Percentiles rank a stretch among this genome's conserved stretches.
Evolutionary conservation across 64 coral and sea anemone species (phyloP).

Genomic region (Anthopleura sola): DNA sequence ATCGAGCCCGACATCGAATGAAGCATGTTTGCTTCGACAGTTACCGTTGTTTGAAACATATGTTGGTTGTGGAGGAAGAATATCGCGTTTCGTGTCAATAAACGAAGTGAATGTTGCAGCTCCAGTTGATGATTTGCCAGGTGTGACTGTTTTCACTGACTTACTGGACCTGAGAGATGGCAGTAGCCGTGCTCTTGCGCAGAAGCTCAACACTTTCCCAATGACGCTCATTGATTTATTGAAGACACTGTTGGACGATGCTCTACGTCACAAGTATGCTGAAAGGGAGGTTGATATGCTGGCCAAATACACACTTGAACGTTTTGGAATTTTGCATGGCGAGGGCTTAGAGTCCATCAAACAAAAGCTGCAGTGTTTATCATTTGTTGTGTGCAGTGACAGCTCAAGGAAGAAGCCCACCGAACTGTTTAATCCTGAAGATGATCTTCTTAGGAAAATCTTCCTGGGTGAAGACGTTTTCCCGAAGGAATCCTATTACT

Average conservation of each 20-base stretch:
- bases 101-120: neutral
- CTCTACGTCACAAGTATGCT: neutral
- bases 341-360: neutral
- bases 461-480: slow-evolving; percentile 26
- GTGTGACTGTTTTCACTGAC: neutral
- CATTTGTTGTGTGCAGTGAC: slow-evolving; percentile 12
- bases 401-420: neutral
- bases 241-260: neutral
- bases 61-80: neutral
- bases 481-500: slow-evolving; percentile 5
- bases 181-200: neutral
- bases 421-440: slow-evolving; percentile 37
- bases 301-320: slow-evolving; percentile 46
- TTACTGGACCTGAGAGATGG: neutral
- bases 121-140: neutral
- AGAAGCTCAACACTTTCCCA: neutral
- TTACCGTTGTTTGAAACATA: slow-evolving; percentile 41
- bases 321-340: slow-evolving; percentile 11
- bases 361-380: slow-evolving; percentile 23
- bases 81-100: neutral
- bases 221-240: neutral
- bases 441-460: neutral
- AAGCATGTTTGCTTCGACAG: slow-evolving; percentile 6
- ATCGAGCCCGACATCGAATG: neutral
- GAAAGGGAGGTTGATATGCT: slow-evolving; percentile 14